Base-by-base conservation (phyloP, 2,113 vertebrate species). In the Carollia perspicillata region DNA sequence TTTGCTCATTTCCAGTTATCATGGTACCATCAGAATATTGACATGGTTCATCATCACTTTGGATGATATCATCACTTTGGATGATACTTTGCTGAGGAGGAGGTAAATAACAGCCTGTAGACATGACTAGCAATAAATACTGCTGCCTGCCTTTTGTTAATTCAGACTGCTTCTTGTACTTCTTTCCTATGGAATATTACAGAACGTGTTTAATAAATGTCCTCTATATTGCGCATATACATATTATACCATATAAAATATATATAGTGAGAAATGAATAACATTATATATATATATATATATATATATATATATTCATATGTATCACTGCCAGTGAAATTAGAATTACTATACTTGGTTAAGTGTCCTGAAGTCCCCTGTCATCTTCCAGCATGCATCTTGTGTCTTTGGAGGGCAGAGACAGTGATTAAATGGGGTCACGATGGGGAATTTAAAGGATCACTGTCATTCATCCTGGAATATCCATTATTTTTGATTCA, bases 181-280 rank as follows among this genome's bases (percentile, higher is more conserved):
- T 83, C 8, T 66, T 89, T 14, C 3, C 84, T 69, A 63, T 93
- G 9, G 16, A 66, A 89, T 75, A 55, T 44, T 58, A 90, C 28
- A 97, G 69, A 78, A 75, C 17, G 84, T 5, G 22, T 55, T 92
- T 87, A 9, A 44, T 92, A 75, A 96, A 89, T 90, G n/a, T 0
- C 8, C 22, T 95, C 3, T 84, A 30, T 75, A 60, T 30, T 33
- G 16, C 6, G 68, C 17, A 51, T 51, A 51, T 10, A 51, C 10
- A 17, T 51, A 13, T 51, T 51, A 51, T 51, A 51, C 49, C 49
- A 51, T 51, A 51, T 51, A 51, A 51, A 17, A 49, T 47, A 10
- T 47, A 47, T 47, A 47, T 47, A 44, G n/a, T n/a, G n/a, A 47
- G 6, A 47, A 10, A 10, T 47, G 10, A 10, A 47, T 47, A 47